Evolutionary conservation across 2,888 invertebrate species (phyloP).

Genomic region (Drosophila lacicola): DNA sequence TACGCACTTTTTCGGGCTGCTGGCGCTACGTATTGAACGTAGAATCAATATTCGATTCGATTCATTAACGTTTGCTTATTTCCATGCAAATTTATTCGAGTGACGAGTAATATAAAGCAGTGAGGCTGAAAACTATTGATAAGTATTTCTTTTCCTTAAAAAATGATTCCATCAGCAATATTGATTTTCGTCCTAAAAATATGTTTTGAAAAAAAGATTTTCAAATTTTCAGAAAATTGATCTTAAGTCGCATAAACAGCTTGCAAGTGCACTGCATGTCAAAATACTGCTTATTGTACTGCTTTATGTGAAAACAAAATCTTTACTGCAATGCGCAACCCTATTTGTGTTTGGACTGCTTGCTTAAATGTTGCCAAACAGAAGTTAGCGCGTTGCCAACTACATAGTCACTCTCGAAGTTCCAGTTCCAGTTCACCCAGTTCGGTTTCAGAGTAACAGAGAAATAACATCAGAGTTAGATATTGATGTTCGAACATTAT

Average conservation of each 20-base stretch:
- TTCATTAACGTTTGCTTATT: constrained; percentile 14
- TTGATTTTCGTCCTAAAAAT: neutral
- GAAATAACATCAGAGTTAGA: neutral
- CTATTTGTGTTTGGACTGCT: neutral
- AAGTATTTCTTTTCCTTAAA: too few species aligned
- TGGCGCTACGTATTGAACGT: neutral
- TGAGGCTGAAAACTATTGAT: too few species aligned
- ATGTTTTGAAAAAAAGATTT: neutral
- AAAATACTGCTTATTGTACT: neutral
- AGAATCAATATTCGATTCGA: constrained; percentile 10
- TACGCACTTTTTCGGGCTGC: constrained; percentile 61
- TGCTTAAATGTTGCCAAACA: constrained; percentile 10
- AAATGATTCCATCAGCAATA: too few species aligned
- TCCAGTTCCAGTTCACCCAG: neutral
- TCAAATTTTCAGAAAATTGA: neutral
- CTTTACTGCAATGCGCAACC: too few species aligned
- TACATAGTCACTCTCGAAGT: too few species aligned
- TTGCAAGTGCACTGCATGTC: neutral
- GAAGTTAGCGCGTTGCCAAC: constrained; percentile 6
- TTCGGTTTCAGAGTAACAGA: neutral
- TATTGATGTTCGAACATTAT: neutral
- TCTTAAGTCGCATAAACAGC: neutral
- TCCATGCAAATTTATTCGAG: constrained; percentile 42
- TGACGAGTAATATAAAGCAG: neutral
- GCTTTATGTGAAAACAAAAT: neutral